phyloP scores from a whole-genome alignment of 2,797 vertebrate genomes.

The Eidolon dupreanum region DNA sequence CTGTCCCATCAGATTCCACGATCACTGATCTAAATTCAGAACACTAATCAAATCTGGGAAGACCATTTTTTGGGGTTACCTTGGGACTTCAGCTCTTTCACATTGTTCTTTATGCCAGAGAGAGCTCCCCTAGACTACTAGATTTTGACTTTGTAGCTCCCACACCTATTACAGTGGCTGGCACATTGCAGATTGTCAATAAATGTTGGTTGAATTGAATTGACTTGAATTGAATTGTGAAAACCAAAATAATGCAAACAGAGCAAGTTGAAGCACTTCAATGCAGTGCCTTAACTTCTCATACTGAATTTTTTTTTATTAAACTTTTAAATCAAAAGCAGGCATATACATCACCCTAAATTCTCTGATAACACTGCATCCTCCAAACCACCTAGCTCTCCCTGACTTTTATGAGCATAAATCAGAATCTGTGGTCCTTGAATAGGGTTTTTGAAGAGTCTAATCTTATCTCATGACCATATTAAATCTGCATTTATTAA shows the following conservation, averaged over 20 bases:
- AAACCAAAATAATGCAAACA: conserved; percentile 11
- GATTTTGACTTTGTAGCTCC: background rate
- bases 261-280: background rate
- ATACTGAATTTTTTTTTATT: conserved; percentile 62
- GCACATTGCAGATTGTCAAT: background rate
- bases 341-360: conserved; percentile 17
- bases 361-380: conserved; percentile 45
- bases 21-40: background rate
- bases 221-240: conserved; percentile 42
- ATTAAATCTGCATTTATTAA: conserved; percentile 85
- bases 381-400: conserved; percentile 48
- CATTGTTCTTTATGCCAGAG: background rate
- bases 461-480: conserved; percentile 81
- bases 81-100: background rate
- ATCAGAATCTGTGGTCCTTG: conserved; percentile 66
- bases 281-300: conserved; percentile 49
- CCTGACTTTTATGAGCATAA: conserved; percentile 66
- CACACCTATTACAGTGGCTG: background rate
- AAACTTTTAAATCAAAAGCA: conserved; percentile 74
- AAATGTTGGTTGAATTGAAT: background rate
- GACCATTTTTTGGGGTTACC: background rate
- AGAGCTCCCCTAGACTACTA: background rate
- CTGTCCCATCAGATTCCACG: background rate
- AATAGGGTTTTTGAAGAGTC: conserved; percentile 66
- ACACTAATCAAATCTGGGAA: background rate